Base-by-base conservation (phyloP, 1,140 invertebrate species). In the Philopotamus ludificatus region DNA sequence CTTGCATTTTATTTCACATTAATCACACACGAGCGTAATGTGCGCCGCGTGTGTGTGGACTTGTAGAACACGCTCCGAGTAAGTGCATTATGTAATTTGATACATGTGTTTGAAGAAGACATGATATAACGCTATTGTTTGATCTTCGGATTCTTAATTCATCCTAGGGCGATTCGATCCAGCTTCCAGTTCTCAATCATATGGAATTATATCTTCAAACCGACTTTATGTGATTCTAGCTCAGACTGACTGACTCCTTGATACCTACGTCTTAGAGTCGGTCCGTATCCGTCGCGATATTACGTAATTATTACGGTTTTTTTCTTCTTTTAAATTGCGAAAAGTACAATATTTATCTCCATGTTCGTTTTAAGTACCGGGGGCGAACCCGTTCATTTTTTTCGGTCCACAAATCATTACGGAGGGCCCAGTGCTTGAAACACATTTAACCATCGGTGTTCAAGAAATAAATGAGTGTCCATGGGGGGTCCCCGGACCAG, bases 1-100 rank as follows among this genome's bases (percentile, higher is more conserved):
- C 51, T 54, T 18, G 22, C 18, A 54, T 54, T 54, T 54, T 54
- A 54, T 54, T 28, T 28, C 15, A 15, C 51, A 34, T 54, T 54
- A 12, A 54, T 54, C 51, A 54, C 9, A 22, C 15, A 7, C 4
- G 21, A 50, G 16, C 4, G 49, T 22, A 20, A 16, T 50, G 23
- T 22, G 4, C 4, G 15, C 16, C 12, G 12, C 12, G 4, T 34
- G 4, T 34, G 4, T 12, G 12, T 34, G 28, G 4, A 34, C 12
- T 4, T 34, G 12, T 34, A 12, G 4, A 34, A 7, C 12, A 34
- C 12, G 28, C 12, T 34, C 12, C 12, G 12, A 34, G 12, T 7
- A 7, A 34, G 28, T 34, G 28, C 28, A 34, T 34, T 34, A 34
- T 7, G 12, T 7, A 4, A 7, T 7, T 12, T 12, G 28, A 34